Base-by-base conservation (phyloP, 2,113 vertebrate genomes). In the Engraulis encrasicolus region DNA sequence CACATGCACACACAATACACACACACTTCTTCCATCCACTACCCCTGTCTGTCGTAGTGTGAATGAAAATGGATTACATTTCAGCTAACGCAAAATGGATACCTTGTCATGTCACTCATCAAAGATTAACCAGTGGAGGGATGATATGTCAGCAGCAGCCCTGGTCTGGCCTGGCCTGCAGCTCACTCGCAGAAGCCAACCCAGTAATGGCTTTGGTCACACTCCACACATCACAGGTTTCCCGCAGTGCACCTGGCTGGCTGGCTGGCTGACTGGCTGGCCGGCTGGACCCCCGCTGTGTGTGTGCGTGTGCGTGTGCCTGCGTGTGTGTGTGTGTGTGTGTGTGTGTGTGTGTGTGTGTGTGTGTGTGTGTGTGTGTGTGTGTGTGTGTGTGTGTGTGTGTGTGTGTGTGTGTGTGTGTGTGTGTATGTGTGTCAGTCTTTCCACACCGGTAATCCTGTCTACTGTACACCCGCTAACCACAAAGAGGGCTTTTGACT, bases 81-180 rank as follows among this genome's bases (percentile, higher is more conserved):
- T 74, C 66, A 74, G n/a, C 66, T 14, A 14, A 74, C 34, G 66
- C 31, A 74, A 74, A 4, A 74, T 74, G 66, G 66, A 74, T 74
- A 74, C 66, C 66, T 74, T 74, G 66, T 74, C 66, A 74, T 74
- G 66, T 74, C 66, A 74, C 23, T 74, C 27, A 74, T 74, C 14
- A 74, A 74, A 74, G 27, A 74, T 74, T 74, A 74, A 74, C 14
- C n/a, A n/a, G n/a, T n/a, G 66, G 15, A 31, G 31, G 66, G 66
- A 74, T 74, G 66, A 74, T 74, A 74, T 74, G 66, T 74, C 66
- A n/a, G n/a, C n/a, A n/a, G n/a, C n/a, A n/a, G n/a, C n/a, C n/a
- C n/a, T n/a, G n/a, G n/a, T n/a, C n/a, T n/a, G n/a, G n/a, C n/a
- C n/a, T n/a, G n/a, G n/a, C n/a, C n/a, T n/a, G n/a, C n/a, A n/a